Conservation (phyloP, 2,888 invertebrate species). For the Andrena fulva region DNA sequence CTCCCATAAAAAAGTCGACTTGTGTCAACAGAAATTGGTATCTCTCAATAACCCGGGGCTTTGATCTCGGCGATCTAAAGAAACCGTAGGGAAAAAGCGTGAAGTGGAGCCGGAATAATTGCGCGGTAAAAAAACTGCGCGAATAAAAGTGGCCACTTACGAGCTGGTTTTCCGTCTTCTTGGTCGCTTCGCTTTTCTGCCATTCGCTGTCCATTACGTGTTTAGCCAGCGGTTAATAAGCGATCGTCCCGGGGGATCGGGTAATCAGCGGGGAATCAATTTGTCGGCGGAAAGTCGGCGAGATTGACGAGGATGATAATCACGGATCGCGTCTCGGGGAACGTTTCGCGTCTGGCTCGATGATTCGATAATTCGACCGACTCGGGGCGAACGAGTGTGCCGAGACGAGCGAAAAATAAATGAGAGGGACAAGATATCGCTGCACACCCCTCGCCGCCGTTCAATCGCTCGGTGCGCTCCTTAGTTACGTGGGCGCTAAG, state of each 20-base stretch:
- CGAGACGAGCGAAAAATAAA: constrained; percentile 40
- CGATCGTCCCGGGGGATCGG: constrained; percentile 52
- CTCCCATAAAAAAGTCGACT: not conserved
- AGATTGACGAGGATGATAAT: constrained; percentile 57
- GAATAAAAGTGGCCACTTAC: constrained; percentile 34
- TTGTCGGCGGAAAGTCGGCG: constrained; percentile 52
- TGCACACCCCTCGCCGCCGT: constrained; percentile 5
- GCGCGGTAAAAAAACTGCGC: not conserved
- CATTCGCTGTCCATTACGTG: constrained; percentile 40
- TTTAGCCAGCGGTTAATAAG: constrained; percentile 47
- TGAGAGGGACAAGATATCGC: constrained; percentile 31
- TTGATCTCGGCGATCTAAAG: not conserved
- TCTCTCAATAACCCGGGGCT: not conserved
- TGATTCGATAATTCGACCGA: constrained; percentile 42
- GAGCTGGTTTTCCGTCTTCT: constrained; percentile 22
- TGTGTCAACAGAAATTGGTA: not conserved
- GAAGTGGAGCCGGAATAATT: not conserved
- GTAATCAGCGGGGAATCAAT: constrained; percentile 57
- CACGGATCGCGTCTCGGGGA: constrained; percentile 19
- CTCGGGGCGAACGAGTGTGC: not conserved
- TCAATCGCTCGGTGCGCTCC: constrained; percentile 38
- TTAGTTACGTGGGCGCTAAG: constrained; percentile 72
- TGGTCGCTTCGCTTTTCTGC: constrained; percentile 28
- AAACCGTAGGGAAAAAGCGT: not conserved
- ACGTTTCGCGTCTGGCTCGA: constrained; percentile 6